Evolutionary conservation across 2,113 vertebrate genomes (phyloP), one percentile per base, ranked within the genome.

Genomic region (Podocnemis expansa): DNA sequence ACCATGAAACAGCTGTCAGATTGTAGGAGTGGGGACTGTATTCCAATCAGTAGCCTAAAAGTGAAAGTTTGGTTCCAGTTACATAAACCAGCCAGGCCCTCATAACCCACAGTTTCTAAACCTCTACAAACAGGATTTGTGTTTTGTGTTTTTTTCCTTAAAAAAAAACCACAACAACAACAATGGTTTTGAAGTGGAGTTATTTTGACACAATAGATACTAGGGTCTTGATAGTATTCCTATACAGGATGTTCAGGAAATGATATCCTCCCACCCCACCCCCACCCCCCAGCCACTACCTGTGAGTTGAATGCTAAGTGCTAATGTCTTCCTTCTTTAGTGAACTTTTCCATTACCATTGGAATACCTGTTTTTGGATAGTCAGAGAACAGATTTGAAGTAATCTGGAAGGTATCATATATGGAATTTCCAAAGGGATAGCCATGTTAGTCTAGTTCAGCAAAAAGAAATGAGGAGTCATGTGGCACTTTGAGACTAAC

Each of bases 11-110:
- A 96, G 96, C 95, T 96, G 96, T 93, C 9, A 81, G 93, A 85
- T 52, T 38, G 2, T 0, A 7, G 87, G 87, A 12, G 93, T 87
- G 95, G 96, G 95, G 95, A 93, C 94, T 31, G 58, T 0, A 2
- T 24, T 95, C 96, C 94, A 78, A 92, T 83, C 96, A 90, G 82
- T 91, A 91, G 92, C 96, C 95, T 92, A 92, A 95, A 96, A 95
- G 97, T 95, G 93, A 96, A 97, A 31, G 87, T 25, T 91, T 96
- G 84, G 95, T 96, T 96, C 96, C 96, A 94, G 92, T 81, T 96
- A 93, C 96, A 93, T 97, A 94, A 97, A 89, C 95, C 93, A 89
- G 63, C 67, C 80, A 4, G 85, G 90, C 84, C 83, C 95, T 91
- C 93, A 3, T 80, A 79, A 73, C 43, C 84, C 89, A 88, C 76